Evolutionary conservation across 2,113 vertebrate genomes (phyloP).

Genomic region (Corvus hawaiiensis): DNA sequence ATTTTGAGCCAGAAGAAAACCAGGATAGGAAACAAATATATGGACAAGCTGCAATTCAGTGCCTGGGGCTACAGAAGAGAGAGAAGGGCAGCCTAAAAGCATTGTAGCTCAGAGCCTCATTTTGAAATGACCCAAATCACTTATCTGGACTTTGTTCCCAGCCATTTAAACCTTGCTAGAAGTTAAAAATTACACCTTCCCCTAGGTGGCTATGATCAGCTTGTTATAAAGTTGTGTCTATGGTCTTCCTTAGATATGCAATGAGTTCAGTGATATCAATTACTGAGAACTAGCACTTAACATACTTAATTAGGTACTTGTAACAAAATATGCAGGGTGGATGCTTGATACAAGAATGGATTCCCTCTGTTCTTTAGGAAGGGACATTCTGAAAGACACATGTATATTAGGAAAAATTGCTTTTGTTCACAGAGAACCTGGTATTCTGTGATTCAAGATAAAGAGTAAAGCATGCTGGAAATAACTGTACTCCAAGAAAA

Average conservation of each 20-base stretch:
- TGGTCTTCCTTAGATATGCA: background rate
- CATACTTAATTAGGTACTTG: background rate
- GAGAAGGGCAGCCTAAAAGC: background rate
- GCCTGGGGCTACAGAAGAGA: background rate
- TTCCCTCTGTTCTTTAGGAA: background rate
- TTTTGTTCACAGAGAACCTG: background rate
- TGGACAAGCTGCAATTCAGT: background rate
- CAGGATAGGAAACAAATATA: background rate
- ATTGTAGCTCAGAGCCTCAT: background rate
- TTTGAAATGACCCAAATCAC: background rate
- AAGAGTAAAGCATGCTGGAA: background rate
- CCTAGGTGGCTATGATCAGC: background rate
- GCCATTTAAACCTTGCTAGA: background rate
- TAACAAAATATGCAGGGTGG: background rate
- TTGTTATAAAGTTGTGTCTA: background rate
- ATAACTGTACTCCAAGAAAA: background rate
- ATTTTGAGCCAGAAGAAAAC: background rate
- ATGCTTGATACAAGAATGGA: accelerated
- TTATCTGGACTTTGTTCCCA: background rate
- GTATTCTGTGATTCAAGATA: background rate
- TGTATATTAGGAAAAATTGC: background rate
- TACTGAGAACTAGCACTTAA: background rate
- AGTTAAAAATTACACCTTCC: background rate
- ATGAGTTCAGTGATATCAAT: background rate
- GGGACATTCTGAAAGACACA: background rate